These are phyloP conservation scores for Aphrophora alni DNA, from an alignment of 2,888 invertebrate species.

Conservation along the genomic window DNA sequence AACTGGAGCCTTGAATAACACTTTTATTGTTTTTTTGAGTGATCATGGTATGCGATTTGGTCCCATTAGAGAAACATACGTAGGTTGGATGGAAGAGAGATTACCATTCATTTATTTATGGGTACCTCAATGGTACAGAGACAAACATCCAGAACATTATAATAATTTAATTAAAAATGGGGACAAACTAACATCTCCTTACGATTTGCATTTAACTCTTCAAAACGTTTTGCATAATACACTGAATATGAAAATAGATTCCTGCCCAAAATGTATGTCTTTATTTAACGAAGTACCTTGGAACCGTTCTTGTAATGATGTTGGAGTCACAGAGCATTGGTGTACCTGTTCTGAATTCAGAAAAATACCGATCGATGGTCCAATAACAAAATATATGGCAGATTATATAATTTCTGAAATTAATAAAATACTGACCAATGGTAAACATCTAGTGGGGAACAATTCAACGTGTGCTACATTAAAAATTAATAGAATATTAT, in stretches of 20 bases:
- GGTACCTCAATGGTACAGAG: constrained; percentile 67
- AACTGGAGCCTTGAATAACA: constrained; percentile 67
- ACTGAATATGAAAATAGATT: constrained; percentile 30
- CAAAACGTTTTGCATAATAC: constrained; percentile 64
- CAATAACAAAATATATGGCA: constrained; percentile 34
- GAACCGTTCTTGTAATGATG: constrained; percentile 71
- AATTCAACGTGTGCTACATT: constrained; percentile 62
- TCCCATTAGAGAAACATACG: constrained; percentile 67
- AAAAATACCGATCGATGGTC: constrained; percentile 51
- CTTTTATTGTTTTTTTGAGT: constrained; percentile 75
- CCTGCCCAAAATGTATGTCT: constrained; percentile 69
- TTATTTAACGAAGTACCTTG: constrained; percentile 65
- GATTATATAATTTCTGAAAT: constrained; percentile 36
- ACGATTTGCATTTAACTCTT: constrained; percentile 75
- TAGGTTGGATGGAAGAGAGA: constrained; percentile 80
- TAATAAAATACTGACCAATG: constrained; percentile 27
- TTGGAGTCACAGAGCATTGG: constrained; percentile 74
- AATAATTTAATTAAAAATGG: constrained; percentile 66
- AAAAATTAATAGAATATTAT: constrained; percentile 61
- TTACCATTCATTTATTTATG: constrained; percentile 75
- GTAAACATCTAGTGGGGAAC: constrained; percentile 17
- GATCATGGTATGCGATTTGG: constrained; percentile 84
- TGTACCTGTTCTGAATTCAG: constrained; percentile 70
- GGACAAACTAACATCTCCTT: constrained; percentile 73
- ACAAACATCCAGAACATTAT: constrained; percentile 62